Conservation (phyloP, 2,113 vertebrate genomes). For the Osmerus eperlanus region DNA sequence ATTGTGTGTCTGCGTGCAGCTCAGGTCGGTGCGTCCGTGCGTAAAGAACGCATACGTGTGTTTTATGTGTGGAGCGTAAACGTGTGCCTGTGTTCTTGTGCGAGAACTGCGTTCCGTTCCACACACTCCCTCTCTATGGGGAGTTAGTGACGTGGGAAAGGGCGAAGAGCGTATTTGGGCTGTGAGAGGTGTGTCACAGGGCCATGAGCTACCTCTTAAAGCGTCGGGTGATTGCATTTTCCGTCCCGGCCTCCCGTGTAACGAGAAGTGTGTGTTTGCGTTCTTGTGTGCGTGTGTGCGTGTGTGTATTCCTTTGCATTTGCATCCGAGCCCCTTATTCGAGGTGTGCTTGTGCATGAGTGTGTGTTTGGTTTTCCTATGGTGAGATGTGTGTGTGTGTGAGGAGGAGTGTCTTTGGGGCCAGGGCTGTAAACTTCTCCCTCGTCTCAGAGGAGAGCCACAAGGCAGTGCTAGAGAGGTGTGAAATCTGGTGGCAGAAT, state of each 20-base stretch:
- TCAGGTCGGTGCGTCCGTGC: too few species aligned
- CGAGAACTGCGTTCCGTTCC: too few species aligned
- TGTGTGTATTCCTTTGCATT: neutral
- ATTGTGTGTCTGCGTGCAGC: too few species aligned
- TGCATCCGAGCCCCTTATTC: neutral
- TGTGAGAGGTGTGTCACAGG: too few species aligned
- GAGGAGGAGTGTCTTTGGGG: neutral
- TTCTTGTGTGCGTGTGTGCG: neutral
- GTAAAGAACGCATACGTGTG: too few species aligned
- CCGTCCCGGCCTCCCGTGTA: too few species aligned
- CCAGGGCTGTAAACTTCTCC: constrained; percentile 28
- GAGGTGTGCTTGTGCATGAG: constrained; percentile 17
- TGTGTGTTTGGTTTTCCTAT: neutral
- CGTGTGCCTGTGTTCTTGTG: too few species aligned
- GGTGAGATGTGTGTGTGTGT: neutral
- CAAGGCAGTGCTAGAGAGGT: constrained; percentile 20
- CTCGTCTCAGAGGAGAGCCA: neutral
- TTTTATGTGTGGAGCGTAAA: too few species aligned
- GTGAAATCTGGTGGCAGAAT: constrained; percentile 47
- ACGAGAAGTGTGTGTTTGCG: neutral
- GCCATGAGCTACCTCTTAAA: too few species aligned
- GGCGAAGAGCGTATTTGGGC: too few species aligned
- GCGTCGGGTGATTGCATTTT: neutral
- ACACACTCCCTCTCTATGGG: too few species aligned
- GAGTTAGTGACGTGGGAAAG: too few species aligned